Conservation (phyloP, 2,113 vertebrate genomes). For the Pyrgilauda ruficollis region DNA sequence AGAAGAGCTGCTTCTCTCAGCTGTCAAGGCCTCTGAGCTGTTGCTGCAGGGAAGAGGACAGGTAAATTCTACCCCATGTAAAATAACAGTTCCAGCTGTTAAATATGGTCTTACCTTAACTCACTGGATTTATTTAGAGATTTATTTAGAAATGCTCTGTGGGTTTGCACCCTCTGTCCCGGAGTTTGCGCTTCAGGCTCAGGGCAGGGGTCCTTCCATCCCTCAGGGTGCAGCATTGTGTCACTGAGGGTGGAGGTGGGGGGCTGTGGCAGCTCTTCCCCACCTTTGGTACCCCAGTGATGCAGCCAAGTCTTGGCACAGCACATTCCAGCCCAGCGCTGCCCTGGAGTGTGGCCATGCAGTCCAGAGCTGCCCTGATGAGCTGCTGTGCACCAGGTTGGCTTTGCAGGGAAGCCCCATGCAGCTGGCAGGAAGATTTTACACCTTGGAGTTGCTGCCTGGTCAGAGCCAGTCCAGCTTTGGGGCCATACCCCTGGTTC, state of each 20-base stretch:
- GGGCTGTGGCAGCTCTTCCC: not conserved
- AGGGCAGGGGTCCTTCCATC: not conserved
- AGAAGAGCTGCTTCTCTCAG: not conserved
- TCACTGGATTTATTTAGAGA: not conserved
- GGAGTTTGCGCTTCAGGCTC: not conserved
- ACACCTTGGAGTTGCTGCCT: not conserved
- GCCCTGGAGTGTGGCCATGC: rapidly evolving
- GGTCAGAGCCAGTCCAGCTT: not conserved
- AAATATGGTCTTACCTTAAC: not conserved
- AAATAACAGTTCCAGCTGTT: not conserved
- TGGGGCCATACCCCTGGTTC: not conserved
- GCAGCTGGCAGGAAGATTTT: not conserved
- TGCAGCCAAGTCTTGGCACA: not conserved
- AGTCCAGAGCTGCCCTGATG: rapidly evolving
- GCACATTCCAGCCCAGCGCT: not conserved
- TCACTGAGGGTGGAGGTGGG: not conserved
- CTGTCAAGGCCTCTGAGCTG: not conserved
- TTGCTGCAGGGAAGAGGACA: not conserved
- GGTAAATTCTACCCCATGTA: not conserved
- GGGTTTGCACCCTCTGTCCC: not conserved
- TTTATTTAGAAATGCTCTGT: not conserved
- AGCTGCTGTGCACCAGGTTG: not conserved
- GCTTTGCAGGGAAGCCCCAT: not conserved
- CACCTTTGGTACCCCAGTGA: rapidly evolving
- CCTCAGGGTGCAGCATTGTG: rapidly evolving